Evolutionary conservation across 2,797 vertebrate species (phyloP).

Genomic region (Chelonia mydas): DNA sequence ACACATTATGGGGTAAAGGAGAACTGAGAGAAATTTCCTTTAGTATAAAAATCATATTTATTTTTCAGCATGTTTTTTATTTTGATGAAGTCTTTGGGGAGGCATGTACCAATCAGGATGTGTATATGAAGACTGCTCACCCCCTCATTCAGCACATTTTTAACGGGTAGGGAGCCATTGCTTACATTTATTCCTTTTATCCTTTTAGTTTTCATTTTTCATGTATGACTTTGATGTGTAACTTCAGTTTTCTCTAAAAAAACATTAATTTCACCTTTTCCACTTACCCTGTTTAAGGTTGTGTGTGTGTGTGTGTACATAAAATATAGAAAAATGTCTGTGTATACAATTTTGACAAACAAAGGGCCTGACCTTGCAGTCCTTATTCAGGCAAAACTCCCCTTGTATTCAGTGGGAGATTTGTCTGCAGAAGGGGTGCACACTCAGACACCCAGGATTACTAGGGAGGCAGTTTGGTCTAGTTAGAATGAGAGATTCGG

Average conservation of each 20-base stretch:
- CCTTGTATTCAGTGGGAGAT: neutral
- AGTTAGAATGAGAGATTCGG: rapidly evolving
- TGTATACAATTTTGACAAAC: neutral
- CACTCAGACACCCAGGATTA: neutral
- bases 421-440: neutral
- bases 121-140: constrained; percentile 90
- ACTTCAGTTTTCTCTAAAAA: constrained; percentile 18
- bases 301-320: too few relatives aligned
- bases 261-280: constrained; percentile 45
- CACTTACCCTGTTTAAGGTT: neutral
- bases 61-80: constrained; percentile 92
- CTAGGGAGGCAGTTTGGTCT: neutral
- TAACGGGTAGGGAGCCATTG: constrained; percentile 83
- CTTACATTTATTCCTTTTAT: constrained; percentile 59
- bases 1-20: neutral
- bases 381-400: neutral
- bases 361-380: neutral
- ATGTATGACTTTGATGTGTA: constrained; percentile 2
- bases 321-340: constrained; percentile 9
- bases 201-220: constrained; percentile 29
- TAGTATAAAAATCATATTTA: constrained; percentile 68
- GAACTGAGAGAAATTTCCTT: constrained; percentile 31
- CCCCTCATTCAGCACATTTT: constrained; percentile 94
- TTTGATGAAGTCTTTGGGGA: constrained; percentile 95
- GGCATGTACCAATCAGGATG: constrained; percentile 87